Evolutionary conservation across 2,888 invertebrate genomes (phyloP).

Genomic region (Drosophila fulvimacula): DNA sequence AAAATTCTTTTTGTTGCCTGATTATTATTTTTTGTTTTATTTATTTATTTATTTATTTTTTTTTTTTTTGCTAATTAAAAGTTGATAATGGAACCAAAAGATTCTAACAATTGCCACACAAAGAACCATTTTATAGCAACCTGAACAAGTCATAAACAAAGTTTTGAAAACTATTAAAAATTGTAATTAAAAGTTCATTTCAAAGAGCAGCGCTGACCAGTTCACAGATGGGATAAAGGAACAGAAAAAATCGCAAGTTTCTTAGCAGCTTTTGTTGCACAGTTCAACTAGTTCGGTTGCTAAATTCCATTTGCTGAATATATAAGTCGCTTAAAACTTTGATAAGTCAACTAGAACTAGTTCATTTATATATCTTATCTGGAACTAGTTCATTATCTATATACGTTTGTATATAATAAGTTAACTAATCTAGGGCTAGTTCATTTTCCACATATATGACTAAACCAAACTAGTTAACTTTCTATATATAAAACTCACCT

Average conservation of each 20-base stretch:
- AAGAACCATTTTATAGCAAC: not conserved
- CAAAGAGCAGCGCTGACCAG: not conserved
- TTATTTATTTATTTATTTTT: too few relatives aligned
- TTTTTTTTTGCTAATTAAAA: not conserved
- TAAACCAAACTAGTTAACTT: not conserved
- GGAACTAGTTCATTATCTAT: not conserved
- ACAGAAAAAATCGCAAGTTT: not conserved
- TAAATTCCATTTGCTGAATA: not conserved
- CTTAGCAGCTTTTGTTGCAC: not conserved
- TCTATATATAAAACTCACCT: conserved; percentile 86
- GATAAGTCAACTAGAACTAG: not conserved
- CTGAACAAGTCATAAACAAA: conserved; percentile 1
- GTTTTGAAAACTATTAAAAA: conserved; percentile 1
- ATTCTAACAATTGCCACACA: not conserved
- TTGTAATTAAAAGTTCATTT: conserved; percentile 4
- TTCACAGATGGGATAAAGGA: not conserved
- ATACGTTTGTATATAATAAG: too few relatives aligned
- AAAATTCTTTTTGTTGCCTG: not conserved
- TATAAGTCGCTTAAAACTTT: not conserved
- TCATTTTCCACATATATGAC: not conserved
- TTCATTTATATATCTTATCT: not conserved
- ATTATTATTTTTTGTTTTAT: not conserved
- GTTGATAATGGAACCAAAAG: not conserved
- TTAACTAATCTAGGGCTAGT: not conserved
- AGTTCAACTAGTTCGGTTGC: not conserved